Evolutionary conservation across 23 tunicate genomes (phyloP).

Genomic region (Ascidia mentula): DNA sequence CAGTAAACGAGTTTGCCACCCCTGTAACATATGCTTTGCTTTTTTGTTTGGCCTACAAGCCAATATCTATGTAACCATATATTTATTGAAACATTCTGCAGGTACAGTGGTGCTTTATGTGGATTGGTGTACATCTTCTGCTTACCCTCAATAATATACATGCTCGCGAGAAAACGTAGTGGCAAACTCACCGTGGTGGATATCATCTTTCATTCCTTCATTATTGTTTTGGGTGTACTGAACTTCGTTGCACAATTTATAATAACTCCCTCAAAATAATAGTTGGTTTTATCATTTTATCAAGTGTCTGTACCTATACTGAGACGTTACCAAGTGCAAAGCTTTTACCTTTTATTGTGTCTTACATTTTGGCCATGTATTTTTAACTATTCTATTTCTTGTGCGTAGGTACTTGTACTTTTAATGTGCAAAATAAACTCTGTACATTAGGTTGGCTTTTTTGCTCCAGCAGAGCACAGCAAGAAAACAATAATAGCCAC

Average conservation of each 20-base stretch:
- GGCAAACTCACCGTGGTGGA: slow-evolving; percentile 27
- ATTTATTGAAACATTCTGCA: too few relatives aligned
- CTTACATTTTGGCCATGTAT: background rate
- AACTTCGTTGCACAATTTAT: slow-evolving; percentile 85
- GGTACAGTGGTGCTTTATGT: slow-evolving; percentile 83
- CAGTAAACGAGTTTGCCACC: too few relatives aligned
- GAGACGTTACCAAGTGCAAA: background rate
- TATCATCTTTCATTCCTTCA: slow-evolving; percentile 41
- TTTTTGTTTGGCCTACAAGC: too few relatives aligned
- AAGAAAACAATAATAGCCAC: too few relatives aligned
- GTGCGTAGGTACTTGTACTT: too few relatives aligned
- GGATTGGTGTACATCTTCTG: slow-evolving; percentile 88
- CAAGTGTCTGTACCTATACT: too few relatives aligned
- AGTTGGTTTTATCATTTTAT: background rate
- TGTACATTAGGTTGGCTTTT: too few relatives aligned
- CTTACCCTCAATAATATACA: slow-evolving; percentile 69
- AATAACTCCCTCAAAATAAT: slow-evolving; percentile 44
- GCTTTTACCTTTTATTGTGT: background rate
- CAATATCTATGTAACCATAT: too few relatives aligned
- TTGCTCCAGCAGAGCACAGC: too few relatives aligned
- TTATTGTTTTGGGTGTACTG: slow-evolving; percentile 64
- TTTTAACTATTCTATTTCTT: too few relatives aligned
- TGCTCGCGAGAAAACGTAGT: slow-evolving; percentile 28
- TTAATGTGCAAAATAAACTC: too few relatives aligned
- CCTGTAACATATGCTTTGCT: too few relatives aligned